A percentile compares a stretch with the other conserved stretches of the same genome.
Evolutionary conservation across 2,888 invertebrate species (phyloP).

Genomic region (Chaetoderma sp.): DNA sequence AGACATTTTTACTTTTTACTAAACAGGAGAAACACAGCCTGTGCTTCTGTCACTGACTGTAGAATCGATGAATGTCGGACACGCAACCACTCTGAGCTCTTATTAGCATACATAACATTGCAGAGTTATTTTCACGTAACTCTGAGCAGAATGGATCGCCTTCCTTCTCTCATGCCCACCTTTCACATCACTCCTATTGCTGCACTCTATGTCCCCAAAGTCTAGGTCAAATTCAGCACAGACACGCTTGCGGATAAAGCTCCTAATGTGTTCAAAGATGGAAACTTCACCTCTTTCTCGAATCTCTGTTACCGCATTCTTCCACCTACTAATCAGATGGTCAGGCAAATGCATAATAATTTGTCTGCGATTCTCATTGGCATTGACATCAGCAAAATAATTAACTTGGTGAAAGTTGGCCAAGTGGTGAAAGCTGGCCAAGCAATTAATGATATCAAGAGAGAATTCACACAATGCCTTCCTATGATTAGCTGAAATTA

Average conservation of each 20-base stretch:
- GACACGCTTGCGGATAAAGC: conserved; percentile 12
- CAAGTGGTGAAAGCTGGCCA: too few relatives aligned
- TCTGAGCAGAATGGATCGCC: not conserved
- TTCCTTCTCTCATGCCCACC: not conserved
- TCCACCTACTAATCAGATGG: conserved; percentile 9
- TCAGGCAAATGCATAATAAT: conserved; percentile 10
- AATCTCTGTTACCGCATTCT: not conserved
- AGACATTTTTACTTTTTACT: not conserved
- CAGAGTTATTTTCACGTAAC: not conserved
- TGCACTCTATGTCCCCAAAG: conserved; percentile 15
- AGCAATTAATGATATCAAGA: conserved; percentile 1
- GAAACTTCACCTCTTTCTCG: conserved; percentile 12
- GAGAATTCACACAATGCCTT: conserved; percentile 2
- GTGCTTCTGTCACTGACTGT: not conserved
- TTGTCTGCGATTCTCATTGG: not conserved
- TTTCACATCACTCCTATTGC: not conserved
- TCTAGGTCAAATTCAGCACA: conserved; percentile 19
- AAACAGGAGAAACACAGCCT: conserved; percentile 16
- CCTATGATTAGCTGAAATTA: not conserved
- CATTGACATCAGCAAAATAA: conserved; percentile 8
- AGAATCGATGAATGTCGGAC: not conserved
- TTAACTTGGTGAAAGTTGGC: conserved; percentile 4
- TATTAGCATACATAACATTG: conserved; percentile 1
- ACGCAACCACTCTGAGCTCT: conserved; percentile 4
- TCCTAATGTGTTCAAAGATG: not conserved